Evolutionary conservation across 1,140 invertebrate genomes (phyloP).

Genomic region (Drosophila subobscura): DNA sequence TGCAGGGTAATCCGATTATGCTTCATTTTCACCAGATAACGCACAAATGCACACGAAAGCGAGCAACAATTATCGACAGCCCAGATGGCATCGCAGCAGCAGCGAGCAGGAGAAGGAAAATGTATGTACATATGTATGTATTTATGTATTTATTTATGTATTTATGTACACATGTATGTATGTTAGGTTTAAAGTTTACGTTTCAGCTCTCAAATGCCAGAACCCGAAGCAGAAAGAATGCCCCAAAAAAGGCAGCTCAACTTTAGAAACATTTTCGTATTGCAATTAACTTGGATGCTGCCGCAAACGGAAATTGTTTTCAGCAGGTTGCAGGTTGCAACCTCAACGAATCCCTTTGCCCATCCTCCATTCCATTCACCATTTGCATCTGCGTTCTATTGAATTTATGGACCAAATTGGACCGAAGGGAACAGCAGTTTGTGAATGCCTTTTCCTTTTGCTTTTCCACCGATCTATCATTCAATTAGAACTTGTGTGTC

Average conservation of each 20-base stretch:
- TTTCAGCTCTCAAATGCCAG: too few relatives aligned
- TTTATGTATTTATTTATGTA: neutral
- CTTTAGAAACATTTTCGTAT: too few relatives aligned
- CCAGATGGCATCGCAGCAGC: too few relatives aligned
- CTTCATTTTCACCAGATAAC: too few relatives aligned
- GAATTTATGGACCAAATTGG: constrained; percentile 64
- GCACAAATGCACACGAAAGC: too few relatives aligned
- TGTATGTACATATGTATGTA: neutral
- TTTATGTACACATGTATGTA: neutral
- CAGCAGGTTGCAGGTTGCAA: constrained; percentile 1
- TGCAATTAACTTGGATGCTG: too few relatives aligned
- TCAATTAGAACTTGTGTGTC: too few relatives aligned
- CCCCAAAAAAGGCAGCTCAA: too few relatives aligned
- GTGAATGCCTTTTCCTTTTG: constrained; percentile 10
- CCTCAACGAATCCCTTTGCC: constrained; percentile 34
- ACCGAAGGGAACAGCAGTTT: constrained; percentile 29
- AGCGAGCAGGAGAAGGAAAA: too few relatives aligned
- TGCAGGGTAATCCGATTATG: neutral
- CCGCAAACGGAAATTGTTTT: too few relatives aligned
- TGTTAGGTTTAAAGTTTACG: too few relatives aligned
- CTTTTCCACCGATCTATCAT: neutral
- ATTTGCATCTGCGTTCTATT: constrained; percentile 58
- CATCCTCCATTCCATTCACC: constrained; percentile 1
- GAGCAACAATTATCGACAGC: too few relatives aligned
- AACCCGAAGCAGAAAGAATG: neutral